These are phyloP conservation scores for Seriola aureovittata DNA, from an alignment of 2,113 vertebrate genomes.

Conservation along the genomic window DNA sequence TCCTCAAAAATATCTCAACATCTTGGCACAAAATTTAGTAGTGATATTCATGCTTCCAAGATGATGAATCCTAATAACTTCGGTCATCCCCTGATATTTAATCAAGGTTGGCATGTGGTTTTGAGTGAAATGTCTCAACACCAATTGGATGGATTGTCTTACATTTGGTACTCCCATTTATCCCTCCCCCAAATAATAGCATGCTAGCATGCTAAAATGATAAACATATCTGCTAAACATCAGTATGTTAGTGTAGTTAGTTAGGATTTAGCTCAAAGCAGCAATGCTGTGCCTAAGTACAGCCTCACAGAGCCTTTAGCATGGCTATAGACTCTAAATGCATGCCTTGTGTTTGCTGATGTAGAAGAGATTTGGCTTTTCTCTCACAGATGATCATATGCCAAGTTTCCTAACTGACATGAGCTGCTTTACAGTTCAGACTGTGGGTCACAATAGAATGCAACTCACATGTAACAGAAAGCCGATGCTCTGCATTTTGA, in stretches of 20 bases:
- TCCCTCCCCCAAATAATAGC: no score
- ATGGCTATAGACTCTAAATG: not conserved
- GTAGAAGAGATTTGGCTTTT: not conserved
- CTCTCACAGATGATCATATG: not conserved
- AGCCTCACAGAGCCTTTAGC: not conserved
- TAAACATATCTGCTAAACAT: no score
- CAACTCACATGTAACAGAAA: not conserved
- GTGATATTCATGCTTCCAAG: not conserved
- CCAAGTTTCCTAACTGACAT: not conserved
- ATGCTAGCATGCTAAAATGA: no score
- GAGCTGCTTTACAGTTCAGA: not conserved
- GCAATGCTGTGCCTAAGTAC: not conserved
- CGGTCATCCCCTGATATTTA: not conserved
- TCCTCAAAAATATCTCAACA: no score
- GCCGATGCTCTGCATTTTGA: slow-evolving; percentile 2
- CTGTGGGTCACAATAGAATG: not conserved
- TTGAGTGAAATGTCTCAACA: no score
- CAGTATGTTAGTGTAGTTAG: no score
- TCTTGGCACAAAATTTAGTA: not conserved
- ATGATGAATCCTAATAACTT: not conserved
- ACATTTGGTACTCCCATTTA: no score
- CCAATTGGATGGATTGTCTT: no score
- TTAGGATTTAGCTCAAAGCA: not conserved
- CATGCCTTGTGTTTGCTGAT: not conserved
- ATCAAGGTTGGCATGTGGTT: no score